Conservation (phyloP, 2,888 invertebrate genomes). For the Gastrophysa polygoni region DNA sequence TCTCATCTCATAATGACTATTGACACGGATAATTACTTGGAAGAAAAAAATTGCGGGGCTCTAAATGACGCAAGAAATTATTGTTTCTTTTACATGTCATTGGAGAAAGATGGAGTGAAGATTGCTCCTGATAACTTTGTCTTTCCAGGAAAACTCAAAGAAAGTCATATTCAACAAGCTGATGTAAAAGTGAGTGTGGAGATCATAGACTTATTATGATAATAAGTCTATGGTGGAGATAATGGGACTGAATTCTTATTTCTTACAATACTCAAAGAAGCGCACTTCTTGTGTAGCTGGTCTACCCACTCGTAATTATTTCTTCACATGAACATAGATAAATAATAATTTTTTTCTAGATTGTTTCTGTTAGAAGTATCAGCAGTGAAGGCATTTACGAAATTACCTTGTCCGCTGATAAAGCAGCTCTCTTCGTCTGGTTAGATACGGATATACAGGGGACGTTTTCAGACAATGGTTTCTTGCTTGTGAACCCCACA, state of each 20-base stretch:
- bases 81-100: constrained; percentile 59
- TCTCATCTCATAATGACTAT: constrained; percentile 38
- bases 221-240: background rate
- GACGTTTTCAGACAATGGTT: constrained; percentile 78
- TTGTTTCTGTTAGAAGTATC: constrained; percentile 39
- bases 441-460: constrained; percentile 66
- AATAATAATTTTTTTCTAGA: constrained; percentile 34
- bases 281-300: too few species aligned
- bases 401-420: constrained; percentile 59
- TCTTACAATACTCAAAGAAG: too few species aligned
- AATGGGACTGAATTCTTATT: too few species aligned
- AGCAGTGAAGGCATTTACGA: constrained; percentile 41
- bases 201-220: too few species aligned
- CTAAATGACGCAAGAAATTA: constrained; percentile 47
- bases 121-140: constrained; percentile 70
- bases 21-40: constrained; percentile 49
- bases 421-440: constrained; percentile 73
- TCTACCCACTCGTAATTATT: too few species aligned
- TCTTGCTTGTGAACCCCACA: constrained; percentile 53
- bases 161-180: constrained; percentile 61
- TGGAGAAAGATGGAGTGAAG: constrained; percentile 58
- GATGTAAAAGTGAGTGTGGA: constrained; percentile 62
- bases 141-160: constrained; percentile 67
- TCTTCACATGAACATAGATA: too few species aligned
- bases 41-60: constrained; percentile 50